These are phyloP conservation scores for Lasiurus borealis DNA, from an alignment of 2,113 vertebrate species.

Conservation along the genomic window DNA sequence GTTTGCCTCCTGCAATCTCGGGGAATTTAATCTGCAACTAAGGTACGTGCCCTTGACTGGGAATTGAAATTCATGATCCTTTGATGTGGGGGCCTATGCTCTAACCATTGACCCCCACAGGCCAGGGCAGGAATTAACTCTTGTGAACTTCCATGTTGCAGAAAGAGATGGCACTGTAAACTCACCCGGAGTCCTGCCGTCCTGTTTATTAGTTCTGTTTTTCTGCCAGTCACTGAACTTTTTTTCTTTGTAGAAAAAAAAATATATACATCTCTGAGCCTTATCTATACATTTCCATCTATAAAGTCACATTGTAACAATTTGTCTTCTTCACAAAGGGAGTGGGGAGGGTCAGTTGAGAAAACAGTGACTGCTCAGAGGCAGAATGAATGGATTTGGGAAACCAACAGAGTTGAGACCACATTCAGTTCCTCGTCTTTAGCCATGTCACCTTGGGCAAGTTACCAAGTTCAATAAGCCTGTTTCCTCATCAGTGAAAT, in stretches of 20 bases:
- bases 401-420: neutral
- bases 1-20: too few species aligned
- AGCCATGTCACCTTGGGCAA: neutral
- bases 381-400: neutral
- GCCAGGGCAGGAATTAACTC: neutral
- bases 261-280: neutral
- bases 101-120: too few species aligned
- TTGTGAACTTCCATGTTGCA: neutral
- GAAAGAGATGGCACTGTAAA: neutral
- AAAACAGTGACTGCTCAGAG: neutral
- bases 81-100: too few species aligned
- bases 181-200: accelerated
- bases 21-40: too few species aligned
- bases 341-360: neutral
- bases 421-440: neutral
- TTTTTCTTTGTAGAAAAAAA: neutral
- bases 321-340: neutral
- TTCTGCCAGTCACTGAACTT: neutral
- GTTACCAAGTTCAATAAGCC: neutral
- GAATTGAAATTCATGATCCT: too few species aligned
- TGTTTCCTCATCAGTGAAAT: neutral
- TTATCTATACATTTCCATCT: neutral
- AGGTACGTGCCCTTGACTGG: too few species aligned
- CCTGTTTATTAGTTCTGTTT: neutral
- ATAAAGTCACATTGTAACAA: neutral